A percentile compares a stretch with the other conserved stretches of the same genome.
These are phyloP conservation scores for Berghia stephanieae DNA, from an alignment of 1,140 invertebrate genomes.

Conservation along the genomic window DNA sequence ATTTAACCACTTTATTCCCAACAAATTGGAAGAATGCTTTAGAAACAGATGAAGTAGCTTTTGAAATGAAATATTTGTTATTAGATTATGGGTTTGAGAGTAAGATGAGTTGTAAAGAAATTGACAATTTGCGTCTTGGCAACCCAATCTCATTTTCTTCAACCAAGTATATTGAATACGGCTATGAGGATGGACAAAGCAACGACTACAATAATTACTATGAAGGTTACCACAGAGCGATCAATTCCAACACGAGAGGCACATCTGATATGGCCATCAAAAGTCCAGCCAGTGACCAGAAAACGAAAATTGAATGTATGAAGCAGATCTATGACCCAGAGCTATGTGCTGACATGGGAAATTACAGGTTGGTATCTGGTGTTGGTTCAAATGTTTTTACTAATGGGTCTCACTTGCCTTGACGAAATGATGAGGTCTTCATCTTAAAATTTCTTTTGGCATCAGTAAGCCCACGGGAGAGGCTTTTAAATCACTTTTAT, in stretches of 20 bases:
- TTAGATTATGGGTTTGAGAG: constrained; percentile 40
- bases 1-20: constrained; percentile 34
- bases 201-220: background rate
- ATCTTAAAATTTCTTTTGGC: too few relatives aligned
- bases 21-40: constrained; percentile 39
- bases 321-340: constrained; percentile 44
- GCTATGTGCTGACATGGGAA: constrained; percentile 45
- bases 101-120: constrained; percentile 44
- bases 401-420: too few relatives aligned
- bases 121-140: constrained; percentile 40
- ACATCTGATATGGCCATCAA: constrained; percentile 29
- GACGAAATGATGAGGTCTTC: too few relatives aligned
- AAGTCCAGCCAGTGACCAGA: constrained; percentile 36
- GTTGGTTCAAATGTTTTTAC: background rate
- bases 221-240: background rate
- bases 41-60: constrained; percentile 45
- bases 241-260: background rate
- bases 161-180: constrained; percentile 40
- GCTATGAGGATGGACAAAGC: constrained; percentile 16
- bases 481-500: too few relatives aligned
- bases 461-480: too few relatives aligned
- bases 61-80: constrained; percentile 37
- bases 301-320: constrained; percentile 47
- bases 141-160: constrained; percentile 29
- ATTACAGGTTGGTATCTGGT: constrained; percentile 34